Conservation (phyloP, 2,888 invertebrate species). For the Hypolimnas misippus region DNA sequence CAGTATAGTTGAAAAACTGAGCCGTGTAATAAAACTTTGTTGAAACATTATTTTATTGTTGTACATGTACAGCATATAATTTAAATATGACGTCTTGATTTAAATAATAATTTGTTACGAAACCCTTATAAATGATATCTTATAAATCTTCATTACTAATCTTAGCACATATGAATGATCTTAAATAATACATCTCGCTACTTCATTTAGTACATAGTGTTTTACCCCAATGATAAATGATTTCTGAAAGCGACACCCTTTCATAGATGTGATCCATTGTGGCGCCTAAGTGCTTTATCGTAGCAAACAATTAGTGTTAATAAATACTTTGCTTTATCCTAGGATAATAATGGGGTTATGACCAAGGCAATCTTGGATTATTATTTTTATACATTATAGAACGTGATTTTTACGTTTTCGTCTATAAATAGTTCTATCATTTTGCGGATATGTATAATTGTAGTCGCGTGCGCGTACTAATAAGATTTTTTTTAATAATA, state of each 20-base stretch:
- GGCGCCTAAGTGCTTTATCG: conserved; percentile 21
- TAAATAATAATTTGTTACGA: not conserved
- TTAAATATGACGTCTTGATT: no score
- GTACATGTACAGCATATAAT: no score
- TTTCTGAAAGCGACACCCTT: conserved; percentile 14
- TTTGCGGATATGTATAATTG: no score
- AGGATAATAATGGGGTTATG: not conserved
- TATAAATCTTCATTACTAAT: conserved; percentile 8
- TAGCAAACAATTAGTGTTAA: conserved; percentile 19
- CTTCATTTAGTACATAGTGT: conserved; percentile 25
- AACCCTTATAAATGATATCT: not conserved
- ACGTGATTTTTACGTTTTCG: no score
- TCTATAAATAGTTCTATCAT: no score
- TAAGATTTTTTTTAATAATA: no score
- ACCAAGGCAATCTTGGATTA: not conserved
- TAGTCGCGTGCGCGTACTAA: no score
- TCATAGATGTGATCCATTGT: conserved; percentile 25
- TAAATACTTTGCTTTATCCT: conserved; percentile 6
- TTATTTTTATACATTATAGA: no score
- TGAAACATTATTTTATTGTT: no score
- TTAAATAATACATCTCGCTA: conserved; percentile 28
- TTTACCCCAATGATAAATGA: conserved; percentile 29
- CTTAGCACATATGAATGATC: conserved; percentile 14
- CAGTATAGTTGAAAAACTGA: no score
- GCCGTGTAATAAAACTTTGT: no score